These are phyloP conservation scores for Oreotragus oreotragus DNA, from an alignment of 2,113 vertebrate genomes.

Conservation along the genomic window DNA sequence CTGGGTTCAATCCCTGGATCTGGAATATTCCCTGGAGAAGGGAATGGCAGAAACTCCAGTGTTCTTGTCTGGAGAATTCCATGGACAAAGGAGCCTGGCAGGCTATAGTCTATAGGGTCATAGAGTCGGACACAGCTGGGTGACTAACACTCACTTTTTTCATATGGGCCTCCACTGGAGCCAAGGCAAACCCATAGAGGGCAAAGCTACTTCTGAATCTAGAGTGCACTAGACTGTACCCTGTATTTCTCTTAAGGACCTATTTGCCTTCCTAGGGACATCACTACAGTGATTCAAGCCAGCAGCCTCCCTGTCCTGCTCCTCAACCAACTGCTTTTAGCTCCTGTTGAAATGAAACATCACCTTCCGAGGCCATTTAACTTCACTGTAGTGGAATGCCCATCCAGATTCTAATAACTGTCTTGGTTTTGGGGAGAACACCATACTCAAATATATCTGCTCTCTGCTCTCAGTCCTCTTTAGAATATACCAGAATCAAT, in stretches of 20 bases:
- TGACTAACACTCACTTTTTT: not conserved
- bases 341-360: not conserved
- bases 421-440: not conserved
- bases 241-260: not conserved
- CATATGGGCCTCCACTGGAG: not conserved
- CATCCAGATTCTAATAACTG: not conserved
- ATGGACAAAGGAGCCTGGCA: not conserved
- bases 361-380: not conserved
- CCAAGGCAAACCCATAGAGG: not conserved
- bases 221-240: not conserved
- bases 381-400: not conserved
- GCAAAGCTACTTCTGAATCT: not conserved
- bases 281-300: not conserved
- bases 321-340: not conserved
- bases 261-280: not conserved
- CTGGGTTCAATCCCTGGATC: not conserved
- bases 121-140: not conserved
- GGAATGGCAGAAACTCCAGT: not conserved
- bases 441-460: not conserved
- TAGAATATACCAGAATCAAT: not conserved
- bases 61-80: not conserved
- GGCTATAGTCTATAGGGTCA: not conserved
- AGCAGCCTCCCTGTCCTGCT: not conserved
- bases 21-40: not conserved
- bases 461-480: not conserved